Percentiles rank a stretch among this genome's conserved stretches.
These are phyloP conservation scores for Lacanobia wlatinum DNA, from an alignment of 2,888 invertebrate species.

Conservation along the genomic window DNA sequence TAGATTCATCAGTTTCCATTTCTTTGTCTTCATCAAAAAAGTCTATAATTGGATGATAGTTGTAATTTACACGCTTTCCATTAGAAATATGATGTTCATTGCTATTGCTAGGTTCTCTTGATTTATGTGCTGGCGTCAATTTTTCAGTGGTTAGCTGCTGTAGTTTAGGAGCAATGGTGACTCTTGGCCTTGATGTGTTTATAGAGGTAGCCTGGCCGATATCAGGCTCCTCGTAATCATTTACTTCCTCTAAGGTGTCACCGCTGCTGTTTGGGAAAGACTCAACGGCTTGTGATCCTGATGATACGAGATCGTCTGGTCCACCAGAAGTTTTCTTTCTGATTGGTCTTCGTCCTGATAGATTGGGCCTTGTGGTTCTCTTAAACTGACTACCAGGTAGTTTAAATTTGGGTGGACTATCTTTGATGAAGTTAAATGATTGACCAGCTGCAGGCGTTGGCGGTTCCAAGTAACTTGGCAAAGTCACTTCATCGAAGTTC, in stretches of 20 bases:
- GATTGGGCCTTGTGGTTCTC: conserved; percentile 80
- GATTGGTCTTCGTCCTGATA: conserved; percentile 83
- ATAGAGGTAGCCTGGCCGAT: conserved; percentile 72
- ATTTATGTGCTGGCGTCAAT: conserved; percentile 64
- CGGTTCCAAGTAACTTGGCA: conserved; percentile 88
- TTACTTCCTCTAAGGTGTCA: conserved; percentile 82
- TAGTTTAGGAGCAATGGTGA: conserved; percentile 84
- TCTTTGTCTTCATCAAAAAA: conserved; percentile 92
- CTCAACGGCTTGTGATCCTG: conserved; percentile 85
- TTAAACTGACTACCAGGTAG: conserved; percentile 80
- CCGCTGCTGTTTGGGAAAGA: conserved; percentile 74
- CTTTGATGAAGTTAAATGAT: conserved; percentile 81
- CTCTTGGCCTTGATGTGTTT: conserved; percentile 70
- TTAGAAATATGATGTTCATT: conserved; percentile 73
- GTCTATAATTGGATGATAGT: conserved; percentile 96
- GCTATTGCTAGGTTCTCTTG: conserved; percentile 68
- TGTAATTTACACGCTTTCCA: conserved; percentile 93
- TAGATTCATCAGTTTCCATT: conserved; percentile 77
- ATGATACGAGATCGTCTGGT: conserved; percentile 84
- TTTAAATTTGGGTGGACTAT: conserved; percentile 81
- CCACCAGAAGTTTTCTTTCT: conserved; percentile 85
- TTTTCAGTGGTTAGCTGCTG: conserved; percentile 77
- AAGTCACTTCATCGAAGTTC: conserved; percentile 79
- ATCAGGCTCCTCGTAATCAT: conserved; percentile 80
- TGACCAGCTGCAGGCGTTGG: conserved; percentile 84